Conservation (phyloP, 2,888 invertebrate species). For the Nomada ruficornis region DNA sequence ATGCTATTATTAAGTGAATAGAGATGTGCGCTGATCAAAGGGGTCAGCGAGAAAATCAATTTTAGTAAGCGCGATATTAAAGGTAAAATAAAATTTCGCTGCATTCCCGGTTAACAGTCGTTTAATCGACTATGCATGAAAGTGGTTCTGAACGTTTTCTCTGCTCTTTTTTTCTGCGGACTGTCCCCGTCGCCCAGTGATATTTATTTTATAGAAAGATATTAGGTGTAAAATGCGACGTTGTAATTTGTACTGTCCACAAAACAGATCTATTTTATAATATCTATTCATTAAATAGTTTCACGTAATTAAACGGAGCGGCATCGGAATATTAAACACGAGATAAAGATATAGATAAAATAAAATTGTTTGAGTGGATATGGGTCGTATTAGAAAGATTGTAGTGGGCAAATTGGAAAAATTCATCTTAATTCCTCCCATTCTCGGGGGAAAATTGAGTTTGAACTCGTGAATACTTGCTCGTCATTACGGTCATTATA, state of each 20-base stretch:
- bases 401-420: background rate
- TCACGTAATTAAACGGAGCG: no score
- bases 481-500: constrained; percentile 16
- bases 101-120: constrained; percentile 17
- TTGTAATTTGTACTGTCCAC: no score
- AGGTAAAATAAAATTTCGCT: constrained; percentile 50
- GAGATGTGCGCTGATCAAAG: constrained; percentile 54
- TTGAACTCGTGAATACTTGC: background rate
- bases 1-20: constrained; percentile 64
- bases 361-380: background rate
- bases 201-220: constrained; percentile 30
- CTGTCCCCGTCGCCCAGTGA: constrained; percentile 9
- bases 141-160: background rate
- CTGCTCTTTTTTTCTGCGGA: background rate
- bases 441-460: background rate
- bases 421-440: background rate
- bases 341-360: background rate
- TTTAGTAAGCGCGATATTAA: constrained; percentile 44
- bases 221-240: background rate
- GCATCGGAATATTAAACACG: background rate
- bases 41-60: constrained; percentile 53
- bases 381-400: background rate
- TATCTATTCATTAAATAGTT: no score
- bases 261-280: no score
- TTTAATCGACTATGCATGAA: background rate